phyloP scores from a whole-genome alignment of 2,113 vertebrate species.

The Python bivittatus region DNA sequence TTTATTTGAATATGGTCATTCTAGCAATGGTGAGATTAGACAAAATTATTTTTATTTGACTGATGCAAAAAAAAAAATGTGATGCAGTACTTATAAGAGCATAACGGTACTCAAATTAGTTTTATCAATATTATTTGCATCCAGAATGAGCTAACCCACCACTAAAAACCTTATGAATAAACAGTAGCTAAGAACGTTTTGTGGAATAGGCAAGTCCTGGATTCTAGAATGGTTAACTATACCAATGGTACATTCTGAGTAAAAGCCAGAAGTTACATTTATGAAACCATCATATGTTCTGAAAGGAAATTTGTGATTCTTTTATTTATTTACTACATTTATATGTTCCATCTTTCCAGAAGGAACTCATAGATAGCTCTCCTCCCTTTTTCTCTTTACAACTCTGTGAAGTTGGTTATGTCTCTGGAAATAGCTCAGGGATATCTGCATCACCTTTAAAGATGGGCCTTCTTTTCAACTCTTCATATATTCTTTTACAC shows the following conservation, averaged over 20 bases:
- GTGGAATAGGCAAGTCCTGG: rapidly evolving
- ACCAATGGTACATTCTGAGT: background rate
- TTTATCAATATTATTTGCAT: background rate
- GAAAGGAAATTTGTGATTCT: too few relatives aligned
- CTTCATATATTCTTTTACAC: background rate
- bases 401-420: too few relatives aligned
- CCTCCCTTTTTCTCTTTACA: too few relatives aligned
- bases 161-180: background rate
- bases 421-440: background rate
- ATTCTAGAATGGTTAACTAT: too few relatives aligned
- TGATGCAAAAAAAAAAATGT: background rate
- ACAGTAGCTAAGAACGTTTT: background rate
- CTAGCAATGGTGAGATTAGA: background rate
- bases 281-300: background rate
- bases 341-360: too few relatives aligned
- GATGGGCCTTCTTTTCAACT: background rate
- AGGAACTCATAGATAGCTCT: too few relatives aligned
- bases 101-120: background rate
- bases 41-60: background rate
- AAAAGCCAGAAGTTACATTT: background rate
- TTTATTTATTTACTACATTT: too few relatives aligned
- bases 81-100: background rate
- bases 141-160: background rate
- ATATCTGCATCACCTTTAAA: background rate
- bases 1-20: background rate